phyloP scores from a whole-genome alignment of 2,797 vertebrate species.

The Melanotaenia nigrans region DNA sequence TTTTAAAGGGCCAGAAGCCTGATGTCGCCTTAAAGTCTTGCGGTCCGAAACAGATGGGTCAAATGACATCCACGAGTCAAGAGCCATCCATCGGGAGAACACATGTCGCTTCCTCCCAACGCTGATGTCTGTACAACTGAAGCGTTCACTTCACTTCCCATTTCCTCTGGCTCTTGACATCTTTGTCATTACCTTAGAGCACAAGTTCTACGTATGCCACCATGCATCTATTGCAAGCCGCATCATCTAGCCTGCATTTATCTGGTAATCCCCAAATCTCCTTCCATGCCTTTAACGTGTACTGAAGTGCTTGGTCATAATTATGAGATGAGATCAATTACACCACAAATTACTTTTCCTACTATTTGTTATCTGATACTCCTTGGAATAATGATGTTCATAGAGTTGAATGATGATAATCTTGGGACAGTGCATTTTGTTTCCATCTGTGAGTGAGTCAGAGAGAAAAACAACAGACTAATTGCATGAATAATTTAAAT shows the following conservation, averaged over 20 bases:
- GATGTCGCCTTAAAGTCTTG: slow-evolving; percentile 36
- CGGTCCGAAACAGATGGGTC: slow-evolving; percentile 47
- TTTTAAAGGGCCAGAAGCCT: slow-evolving; percentile 84
- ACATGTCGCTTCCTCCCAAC: slow-evolving; percentile 17
- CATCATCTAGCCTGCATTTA: not conserved
- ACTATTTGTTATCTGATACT: not conserved
- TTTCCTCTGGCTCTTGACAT: slow-evolving; percentile 17
- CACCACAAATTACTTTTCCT: not conserved
- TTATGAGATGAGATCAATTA: slow-evolving; percentile 1
- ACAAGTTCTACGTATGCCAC: no score
- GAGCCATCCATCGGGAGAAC: slow-evolving; percentile 60
- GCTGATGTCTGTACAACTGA: slow-evolving; percentile 4
- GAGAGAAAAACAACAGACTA: slow-evolving; percentile 54
- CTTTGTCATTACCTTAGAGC: not conserved
- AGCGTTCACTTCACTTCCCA: slow-evolving; percentile 1
- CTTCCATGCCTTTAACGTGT: not conserved
- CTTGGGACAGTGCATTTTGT: slow-evolving; percentile 2
- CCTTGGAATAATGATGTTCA: not conserved
- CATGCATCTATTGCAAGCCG: not conserved
- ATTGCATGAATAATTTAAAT: slow-evolving; percentile 74
- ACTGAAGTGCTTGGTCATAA: not conserved
- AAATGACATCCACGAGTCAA: slow-evolving; percentile 58
- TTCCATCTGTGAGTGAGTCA: slow-evolving; percentile 3
- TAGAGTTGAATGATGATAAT: not conserved
- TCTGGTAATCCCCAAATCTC: not conserved